phyloP scores from a whole-genome alignment of 2,888 invertebrate genomes.

The Serrognathus titanus region DNA sequence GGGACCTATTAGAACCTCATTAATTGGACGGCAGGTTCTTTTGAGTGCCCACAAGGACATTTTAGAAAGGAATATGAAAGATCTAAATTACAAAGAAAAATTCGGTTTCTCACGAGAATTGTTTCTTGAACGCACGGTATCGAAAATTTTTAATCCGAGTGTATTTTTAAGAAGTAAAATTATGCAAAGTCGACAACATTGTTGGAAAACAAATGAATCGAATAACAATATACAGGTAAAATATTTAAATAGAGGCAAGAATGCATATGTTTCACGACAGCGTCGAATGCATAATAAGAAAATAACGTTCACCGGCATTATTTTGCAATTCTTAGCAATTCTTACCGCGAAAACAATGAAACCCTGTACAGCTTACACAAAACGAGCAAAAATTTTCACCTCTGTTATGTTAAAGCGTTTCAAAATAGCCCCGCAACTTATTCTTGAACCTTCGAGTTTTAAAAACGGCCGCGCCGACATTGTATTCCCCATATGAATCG shows the following conservation, averaged over 20 bases:
- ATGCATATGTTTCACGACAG: constrained; percentile 2
- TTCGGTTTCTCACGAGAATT: no score
- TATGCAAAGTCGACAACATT: no score
- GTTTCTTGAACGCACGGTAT: no score
- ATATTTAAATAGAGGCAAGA: constrained; percentile 5
- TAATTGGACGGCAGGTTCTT: no score
- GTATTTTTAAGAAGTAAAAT: no score
- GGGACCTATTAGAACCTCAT: no score
- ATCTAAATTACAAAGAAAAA: no score
- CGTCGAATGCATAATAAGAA: constrained; percentile 5
- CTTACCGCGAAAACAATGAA: constrained; percentile 18
- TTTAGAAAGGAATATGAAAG: no score
- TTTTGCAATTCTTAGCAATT: constrained; percentile 18
- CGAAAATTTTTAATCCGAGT: no score
- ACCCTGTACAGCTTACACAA: constrained; percentile 15
- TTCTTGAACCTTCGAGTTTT: neutral
- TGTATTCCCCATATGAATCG: neutral
- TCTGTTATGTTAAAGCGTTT: constrained; percentile 5
- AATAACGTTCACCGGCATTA: constrained; percentile 8
- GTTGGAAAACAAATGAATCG: neutral
- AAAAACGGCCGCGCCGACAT: neutral
- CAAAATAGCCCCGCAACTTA: neutral
- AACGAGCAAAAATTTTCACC: constrained; percentile 8
- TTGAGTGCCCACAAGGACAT: no score
- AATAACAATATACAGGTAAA: neutral